phyloP scores from a whole-genome alignment of 2,797 vertebrate genomes.

The Scolopax rusticola region DNA sequence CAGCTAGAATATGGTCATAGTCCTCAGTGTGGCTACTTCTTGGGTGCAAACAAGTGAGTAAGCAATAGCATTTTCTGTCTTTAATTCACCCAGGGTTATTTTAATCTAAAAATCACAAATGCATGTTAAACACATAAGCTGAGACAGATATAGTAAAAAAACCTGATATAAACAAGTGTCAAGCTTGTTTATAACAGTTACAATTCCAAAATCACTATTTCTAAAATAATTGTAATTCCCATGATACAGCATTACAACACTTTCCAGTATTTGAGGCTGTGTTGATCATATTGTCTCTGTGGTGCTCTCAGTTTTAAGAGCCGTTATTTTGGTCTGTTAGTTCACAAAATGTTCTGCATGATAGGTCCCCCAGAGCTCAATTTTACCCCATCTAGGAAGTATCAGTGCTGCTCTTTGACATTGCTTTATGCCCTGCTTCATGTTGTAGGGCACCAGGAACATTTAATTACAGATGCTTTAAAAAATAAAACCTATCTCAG shows the following conservation, averaged over 20 bases:
- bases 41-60: conserved; percentile 96
- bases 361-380: background rate
- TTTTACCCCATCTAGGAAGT: background rate
- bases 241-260: background rate
- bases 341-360: background rate
- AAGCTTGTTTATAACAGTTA: background rate
- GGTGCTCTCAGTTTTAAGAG: background rate
- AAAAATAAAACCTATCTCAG: background rate
- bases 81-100: background rate
- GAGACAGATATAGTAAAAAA: background rate
- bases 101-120: background rate
- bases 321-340: background rate
- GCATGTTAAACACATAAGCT: background rate
- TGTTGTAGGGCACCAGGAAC: background rate
- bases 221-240: background rate
- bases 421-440: background rate
- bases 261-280: background rate
- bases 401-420: background rate
- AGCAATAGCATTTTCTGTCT: background rate
- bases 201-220: background rate
- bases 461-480: background rate
- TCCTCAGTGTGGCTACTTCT: conserved; percentile 85
- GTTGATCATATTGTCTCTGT: background rate
- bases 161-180: background rate
- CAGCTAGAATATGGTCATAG: conserved; percentile 93